These are phyloP conservation scores for Enteromius radiatus DNA, from an alignment of 2,797 vertebrate genomes.

Conservation along the genomic window DNA sequence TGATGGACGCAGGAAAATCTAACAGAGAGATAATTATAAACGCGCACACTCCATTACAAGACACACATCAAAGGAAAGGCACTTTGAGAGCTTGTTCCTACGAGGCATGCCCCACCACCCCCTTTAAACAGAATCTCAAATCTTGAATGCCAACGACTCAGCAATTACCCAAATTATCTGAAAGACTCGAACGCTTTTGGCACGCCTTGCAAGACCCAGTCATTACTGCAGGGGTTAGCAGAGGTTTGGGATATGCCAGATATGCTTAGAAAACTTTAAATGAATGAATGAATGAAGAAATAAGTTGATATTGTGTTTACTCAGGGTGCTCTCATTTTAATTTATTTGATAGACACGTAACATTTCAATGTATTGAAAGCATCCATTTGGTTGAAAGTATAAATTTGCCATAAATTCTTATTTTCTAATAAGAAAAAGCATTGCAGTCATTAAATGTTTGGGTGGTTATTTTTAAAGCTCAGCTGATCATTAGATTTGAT, in stretches of 20 bases:
- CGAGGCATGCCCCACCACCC: constrained; percentile 52
- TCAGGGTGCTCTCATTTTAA: not conserved
- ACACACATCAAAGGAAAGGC: constrained; percentile 58
- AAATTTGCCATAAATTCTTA: not conserved
- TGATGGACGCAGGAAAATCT: constrained; percentile 23
- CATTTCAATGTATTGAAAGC: not conserved
- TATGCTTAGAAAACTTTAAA: constrained; percentile 49
- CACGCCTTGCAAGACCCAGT: constrained; percentile 52
- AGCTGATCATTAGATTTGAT: constrained; percentile 23
- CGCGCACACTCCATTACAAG: constrained; percentile 54
- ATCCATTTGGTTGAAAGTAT: not conserved
- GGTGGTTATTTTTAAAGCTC: constrained; percentile 23
- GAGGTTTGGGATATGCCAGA: constrained; percentile 23
- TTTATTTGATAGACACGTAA: not conserved
- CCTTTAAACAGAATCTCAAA: constrained; percentile 61
- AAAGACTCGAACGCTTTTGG: constrained; percentile 49
- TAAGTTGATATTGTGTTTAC: constrained; percentile 3
- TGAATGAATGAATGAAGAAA: constrained; percentile 13
- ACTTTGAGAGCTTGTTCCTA: constrained; percentile 42
- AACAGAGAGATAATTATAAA: constrained; percentile 44
- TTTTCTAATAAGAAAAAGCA: not conserved
- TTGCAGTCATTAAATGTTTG: constrained; percentile 6
- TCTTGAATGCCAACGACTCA: constrained; percentile 56
- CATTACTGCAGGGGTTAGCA: constrained; percentile 50
- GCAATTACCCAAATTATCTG: constrained; percentile 61